Evolutionary conservation across 2,113 vertebrate species (phyloP).

Genomic region (Datnioides undecimradiatus): DNA sequence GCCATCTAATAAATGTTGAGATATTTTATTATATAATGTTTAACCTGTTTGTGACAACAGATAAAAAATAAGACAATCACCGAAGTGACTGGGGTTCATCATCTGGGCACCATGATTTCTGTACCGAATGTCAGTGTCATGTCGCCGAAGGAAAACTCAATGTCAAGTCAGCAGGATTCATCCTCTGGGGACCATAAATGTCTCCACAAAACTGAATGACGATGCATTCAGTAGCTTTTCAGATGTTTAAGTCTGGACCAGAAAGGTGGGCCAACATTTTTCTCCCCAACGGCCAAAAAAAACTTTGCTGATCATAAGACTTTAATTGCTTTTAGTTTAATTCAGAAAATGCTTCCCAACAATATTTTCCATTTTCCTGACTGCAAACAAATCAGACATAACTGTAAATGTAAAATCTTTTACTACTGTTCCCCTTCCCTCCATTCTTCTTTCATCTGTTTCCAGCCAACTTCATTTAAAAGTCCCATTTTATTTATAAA

Average conservation of each 20-base stretch:
- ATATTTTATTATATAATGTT: too few relatives aligned
- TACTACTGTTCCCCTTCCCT: neutral
- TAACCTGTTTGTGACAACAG: neutral
- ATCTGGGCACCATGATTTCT: neutral
- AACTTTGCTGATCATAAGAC: neutral
- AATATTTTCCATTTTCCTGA: neutral
- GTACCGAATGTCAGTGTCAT: neutral
- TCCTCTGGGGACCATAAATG: neutral
- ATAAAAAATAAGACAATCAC: neutral
- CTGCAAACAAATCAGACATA: neutral
- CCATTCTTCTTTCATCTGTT: slow-evolving; percentile 2
- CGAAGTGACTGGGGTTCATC: neutral
- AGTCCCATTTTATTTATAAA: slow-evolving; percentile 39
- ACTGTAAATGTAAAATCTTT: neutral
- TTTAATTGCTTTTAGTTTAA: neutral
- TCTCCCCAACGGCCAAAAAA: neutral
- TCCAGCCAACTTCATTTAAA: slow-evolving; percentile 43
- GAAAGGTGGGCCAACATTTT: neutral
- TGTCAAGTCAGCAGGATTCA: neutral
- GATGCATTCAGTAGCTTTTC: neutral
- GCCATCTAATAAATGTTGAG: too few relatives aligned
- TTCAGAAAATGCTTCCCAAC: neutral
- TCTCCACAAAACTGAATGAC: neutral
- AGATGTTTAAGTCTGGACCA: neutral
- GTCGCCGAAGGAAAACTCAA: neutral